Evolutionary conservation across 1,140 invertebrate species (phyloP), one percentile per base, ranked within the genome.

Genomic region (Pinna nobilis): DNA sequence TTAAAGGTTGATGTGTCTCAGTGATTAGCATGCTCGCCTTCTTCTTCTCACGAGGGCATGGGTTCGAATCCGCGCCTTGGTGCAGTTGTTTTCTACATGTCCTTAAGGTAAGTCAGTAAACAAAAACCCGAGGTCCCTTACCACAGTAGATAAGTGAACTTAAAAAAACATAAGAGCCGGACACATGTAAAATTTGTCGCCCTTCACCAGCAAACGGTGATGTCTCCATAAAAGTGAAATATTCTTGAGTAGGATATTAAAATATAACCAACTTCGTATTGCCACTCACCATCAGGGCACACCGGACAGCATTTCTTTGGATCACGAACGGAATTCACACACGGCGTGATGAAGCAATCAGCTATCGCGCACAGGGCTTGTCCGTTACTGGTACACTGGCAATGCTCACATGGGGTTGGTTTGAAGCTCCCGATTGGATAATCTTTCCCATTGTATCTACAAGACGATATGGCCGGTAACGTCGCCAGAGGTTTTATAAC

Each of bases 251-350:
- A 13, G 13, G 50, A n/a, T 7, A 53, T 53, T 23, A 13, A 13
- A 28, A 20, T 28, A n/a, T 15, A 28, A 9, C 23, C 30, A 13
- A 20, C 50, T 53, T 7, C 15, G 30, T 20, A 23, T 28, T 28
- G 30, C 0, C 23, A 63, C 20, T 44, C 78, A 78, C 79, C 76
- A 37, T 78, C 79, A 6, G 79, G 77, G 70, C 79, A 81, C 1
- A 66, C 41, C 6, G 76, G 67, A 39, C 79, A 81, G 59, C 79
- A 81, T 49, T 74, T 55, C 13, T 37, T 53, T 25, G 79, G 79
- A 32, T 76, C 59, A n/a, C 60, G 69, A 6, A 78, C 61, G 37
- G 63, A 20, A 59, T 81, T 74, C 13, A 79, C 79, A 76, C 79
- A 81, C 15, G 60, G 59, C 0, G 70, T 47, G n/a, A 66, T 67